Percentiles rank a stretch among this genome's conserved stretches.
phyloP scores from a whole-genome alignment of 2,888 invertebrate species.

The Rhagophthalmus giganteus region DNA sequence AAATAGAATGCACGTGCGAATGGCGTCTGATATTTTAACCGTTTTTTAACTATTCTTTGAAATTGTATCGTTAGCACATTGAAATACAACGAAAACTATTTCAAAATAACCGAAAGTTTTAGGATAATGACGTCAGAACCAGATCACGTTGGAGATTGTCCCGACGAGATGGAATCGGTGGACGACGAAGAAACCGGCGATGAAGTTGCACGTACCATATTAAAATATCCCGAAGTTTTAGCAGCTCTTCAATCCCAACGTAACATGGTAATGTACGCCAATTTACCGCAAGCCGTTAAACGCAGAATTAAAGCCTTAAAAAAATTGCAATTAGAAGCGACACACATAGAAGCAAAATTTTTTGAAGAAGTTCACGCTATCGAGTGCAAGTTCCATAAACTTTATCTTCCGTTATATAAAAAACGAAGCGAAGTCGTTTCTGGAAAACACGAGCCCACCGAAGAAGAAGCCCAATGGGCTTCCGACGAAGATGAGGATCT shows the following conservation, averaged over 20 bases:
- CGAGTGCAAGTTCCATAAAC: constrained; percentile 85
- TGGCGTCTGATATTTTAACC: constrained; percentile 19
- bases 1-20: constrained; percentile 27
- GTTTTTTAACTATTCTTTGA: constrained; percentile 10
- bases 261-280: constrained; percentile 63
- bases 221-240: constrained; percentile 61
- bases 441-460: constrained; percentile 84
- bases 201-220: constrained; percentile 50
- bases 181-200: constrained; percentile 60
- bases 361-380: constrained; percentile 91
- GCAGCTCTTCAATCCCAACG: constrained; percentile 63
- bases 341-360: constrained; percentile 82
- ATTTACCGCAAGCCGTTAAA: constrained; percentile 75
- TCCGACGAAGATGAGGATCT: constrained; percentile 65
- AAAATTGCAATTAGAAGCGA: constrained; percentile 80
- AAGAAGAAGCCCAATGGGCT: constrained; percentile 87
- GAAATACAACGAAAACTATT: not conserved
- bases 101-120: constrained; percentile 2
- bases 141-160: constrained; percentile 67
- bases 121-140: constrained; percentile 66
- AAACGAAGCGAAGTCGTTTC: constrained; percentile 68
- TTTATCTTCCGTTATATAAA: constrained; percentile 77
- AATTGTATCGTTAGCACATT: not conserved
- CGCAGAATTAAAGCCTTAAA: constrained; percentile 82
- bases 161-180: constrained; percentile 68